A percentile compares a stretch with the other conserved stretches of the same genome.
These are phyloP conservation scores for Tetrao urogallus DNA, from an alignment of 2,113 vertebrate genomes.

Conservation along the genomic window DNA sequence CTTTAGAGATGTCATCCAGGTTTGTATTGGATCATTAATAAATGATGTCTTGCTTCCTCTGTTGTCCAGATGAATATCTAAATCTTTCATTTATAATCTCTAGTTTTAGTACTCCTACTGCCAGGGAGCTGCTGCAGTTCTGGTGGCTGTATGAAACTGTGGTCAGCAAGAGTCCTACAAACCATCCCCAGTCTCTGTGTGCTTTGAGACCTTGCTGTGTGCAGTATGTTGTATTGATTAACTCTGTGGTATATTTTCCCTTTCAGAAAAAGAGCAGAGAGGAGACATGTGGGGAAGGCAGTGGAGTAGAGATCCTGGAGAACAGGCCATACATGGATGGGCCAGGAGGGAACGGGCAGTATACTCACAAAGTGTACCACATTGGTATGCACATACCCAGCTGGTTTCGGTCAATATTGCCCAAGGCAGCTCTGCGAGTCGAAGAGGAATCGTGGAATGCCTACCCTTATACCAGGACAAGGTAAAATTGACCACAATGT, in stretches of 20 bases:
- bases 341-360: conserved; percentile 91
- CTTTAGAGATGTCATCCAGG: neutral
- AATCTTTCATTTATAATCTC: neutral
- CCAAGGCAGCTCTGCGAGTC: conserved; percentile 93
- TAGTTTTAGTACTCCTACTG: neutral
- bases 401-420: conserved; percentile 96
- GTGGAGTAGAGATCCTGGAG: conserved; percentile 95
- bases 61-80: neutral
- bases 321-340: conserved; percentile 94
- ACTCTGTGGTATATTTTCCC: neutral
- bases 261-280: conserved; percentile 95
- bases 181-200: accelerated
- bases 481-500: conserved; percentile 68
- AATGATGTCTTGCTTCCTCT: neutral
- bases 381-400: conserved; percentile 98
- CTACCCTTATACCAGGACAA: conserved; percentile 94
- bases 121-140: neutral
- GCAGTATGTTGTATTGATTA: neutral
- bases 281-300: conserved; percentile 93
- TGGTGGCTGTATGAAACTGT: neutral
- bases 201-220: neutral
- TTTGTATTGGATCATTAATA: neutral
- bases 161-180: neutral
- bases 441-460: conserved; percentile 98
- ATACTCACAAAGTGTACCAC: conserved; percentile 97